Percentiles rank a stretch among this genome's conserved stretches.
Evolutionary conservation across 2,797 vertebrate species (phyloP).

Genomic region (Somateria mollissima): DNA sequence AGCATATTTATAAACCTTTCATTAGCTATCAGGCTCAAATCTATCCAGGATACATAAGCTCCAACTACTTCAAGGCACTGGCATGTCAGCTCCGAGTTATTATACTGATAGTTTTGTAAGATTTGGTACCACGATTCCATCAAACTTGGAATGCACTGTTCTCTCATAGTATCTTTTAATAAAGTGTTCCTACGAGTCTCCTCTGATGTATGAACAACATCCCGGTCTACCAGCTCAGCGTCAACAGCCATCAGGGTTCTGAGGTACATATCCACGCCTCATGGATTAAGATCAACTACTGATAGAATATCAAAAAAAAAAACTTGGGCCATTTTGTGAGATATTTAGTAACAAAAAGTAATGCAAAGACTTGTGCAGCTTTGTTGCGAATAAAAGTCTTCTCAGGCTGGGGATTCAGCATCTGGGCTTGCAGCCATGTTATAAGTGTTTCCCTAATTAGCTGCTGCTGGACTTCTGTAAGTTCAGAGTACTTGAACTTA

Average conservation of each 20-base stretch:
- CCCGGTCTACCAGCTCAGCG: constrained; percentile 93
- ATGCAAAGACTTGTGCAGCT: constrained; percentile 94
- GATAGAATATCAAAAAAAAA: constrained; percentile 93
- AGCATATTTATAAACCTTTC: constrained; percentile 93
- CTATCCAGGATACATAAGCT: constrained; percentile 97
- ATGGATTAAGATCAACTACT: constrained; percentile 92
- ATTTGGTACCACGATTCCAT: constrained; percentile 99
- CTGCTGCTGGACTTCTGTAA: constrained; percentile 89
- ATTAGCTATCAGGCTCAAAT: constrained; percentile 97
- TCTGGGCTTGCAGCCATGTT: constrained; percentile 97
- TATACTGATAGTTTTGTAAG: constrained; percentile 92
- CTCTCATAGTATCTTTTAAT: constrained; percentile 95
- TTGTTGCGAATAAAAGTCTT: constrained; percentile 98
- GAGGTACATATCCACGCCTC: constrained; percentile 95
- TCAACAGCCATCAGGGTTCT: constrained; percentile 97
- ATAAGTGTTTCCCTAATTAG: constrained; percentile 94
- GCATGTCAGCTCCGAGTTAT: constrained; percentile 95
- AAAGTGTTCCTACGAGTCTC: constrained; percentile 93
- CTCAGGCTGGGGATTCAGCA: constrained; percentile 90
- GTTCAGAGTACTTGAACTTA: constrained; percentile 92
- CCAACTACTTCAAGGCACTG: constrained; percentile 99
- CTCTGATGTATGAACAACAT: constrained; percentile 92
- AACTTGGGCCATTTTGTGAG: constrained; percentile 97
- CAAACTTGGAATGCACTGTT: constrained; percentile 94
- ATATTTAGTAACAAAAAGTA: constrained; percentile 95